Conservation (phyloP, 2,113 vertebrate species). For the Podarcis muralis region DNA sequence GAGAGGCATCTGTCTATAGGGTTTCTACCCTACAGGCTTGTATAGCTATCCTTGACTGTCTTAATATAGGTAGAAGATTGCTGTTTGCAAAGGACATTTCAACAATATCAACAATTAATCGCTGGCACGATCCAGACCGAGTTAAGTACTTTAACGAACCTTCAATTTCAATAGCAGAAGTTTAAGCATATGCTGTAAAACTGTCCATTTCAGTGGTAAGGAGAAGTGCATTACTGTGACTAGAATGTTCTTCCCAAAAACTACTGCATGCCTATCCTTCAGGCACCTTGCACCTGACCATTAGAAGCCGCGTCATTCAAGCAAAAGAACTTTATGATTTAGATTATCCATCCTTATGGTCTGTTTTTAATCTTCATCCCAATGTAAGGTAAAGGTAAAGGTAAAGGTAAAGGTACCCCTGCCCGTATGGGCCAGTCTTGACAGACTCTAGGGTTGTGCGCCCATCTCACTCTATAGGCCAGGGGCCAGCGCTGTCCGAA, state of each 20-base stretch:
- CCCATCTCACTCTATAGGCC: no score
- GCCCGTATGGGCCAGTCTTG: no score
- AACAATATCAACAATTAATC: not conserved
- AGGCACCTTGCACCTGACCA: not conserved
- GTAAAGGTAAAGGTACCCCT: no score
- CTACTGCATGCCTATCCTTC: not conserved
- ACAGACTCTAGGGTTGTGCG: no score
- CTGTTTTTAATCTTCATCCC: not conserved
- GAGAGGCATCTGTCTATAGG: constrained; percentile 44
- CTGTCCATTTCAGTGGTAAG: not conserved
- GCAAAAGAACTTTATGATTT: not conserved
- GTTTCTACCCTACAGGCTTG: constrained; percentile 28
- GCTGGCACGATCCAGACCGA: not conserved
- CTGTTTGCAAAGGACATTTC: constrained; percentile 28
- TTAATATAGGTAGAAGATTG: constrained; percentile 25
- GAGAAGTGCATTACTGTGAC: not conserved
- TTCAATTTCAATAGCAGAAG: not conserved
- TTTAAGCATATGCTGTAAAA: not conserved
- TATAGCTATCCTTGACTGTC: constrained; percentile 38
- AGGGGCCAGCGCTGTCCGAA: no score
- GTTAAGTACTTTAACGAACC: not conserved
- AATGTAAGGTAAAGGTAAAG: no score
- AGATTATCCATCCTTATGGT: not conserved
- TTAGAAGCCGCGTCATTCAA: not conserved
- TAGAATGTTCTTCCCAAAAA: not conserved